These are phyloP conservation scores for Apotomis turbidana DNA, from an alignment of 2,888 invertebrate species.

Conservation along the genomic window DNA sequence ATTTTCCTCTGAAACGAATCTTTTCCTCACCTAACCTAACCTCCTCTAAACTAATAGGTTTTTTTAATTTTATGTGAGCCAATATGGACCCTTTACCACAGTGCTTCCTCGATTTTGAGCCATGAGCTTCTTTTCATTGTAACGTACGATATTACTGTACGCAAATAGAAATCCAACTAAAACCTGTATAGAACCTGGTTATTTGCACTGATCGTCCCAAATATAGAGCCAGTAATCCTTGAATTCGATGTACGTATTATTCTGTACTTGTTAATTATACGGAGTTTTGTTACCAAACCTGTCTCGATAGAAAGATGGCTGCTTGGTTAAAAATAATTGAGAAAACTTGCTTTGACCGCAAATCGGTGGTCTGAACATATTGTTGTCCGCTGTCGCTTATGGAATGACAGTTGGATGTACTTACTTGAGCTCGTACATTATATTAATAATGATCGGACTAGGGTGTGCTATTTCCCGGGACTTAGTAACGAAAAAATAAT, in stretches of 20 bases:
- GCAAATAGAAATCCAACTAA: not conserved
- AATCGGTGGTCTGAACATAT: slow-evolving; percentile 1
- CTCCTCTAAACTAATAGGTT: too few species aligned
- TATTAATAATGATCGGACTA: too few species aligned
- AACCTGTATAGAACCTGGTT: not conserved
- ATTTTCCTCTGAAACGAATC: too few species aligned
- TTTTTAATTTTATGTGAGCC: too few species aligned
- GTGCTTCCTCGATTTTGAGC: too few species aligned
- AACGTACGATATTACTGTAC: too few species aligned
- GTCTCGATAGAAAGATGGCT: slow-evolving; percentile 20
- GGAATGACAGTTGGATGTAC: not conserved
- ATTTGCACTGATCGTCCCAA: not conserved
- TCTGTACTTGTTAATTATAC: not conserved
- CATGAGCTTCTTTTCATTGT: too few species aligned
- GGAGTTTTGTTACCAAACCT: slow-evolving; percentile 7
- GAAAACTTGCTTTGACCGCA: slow-evolving; percentile 27
- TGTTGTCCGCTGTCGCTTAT: slow-evolving; percentile 7
- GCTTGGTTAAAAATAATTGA: slow-evolving; percentile 18
- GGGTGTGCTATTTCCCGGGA: too few species aligned
- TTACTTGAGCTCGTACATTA: too few species aligned
- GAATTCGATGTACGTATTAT: not conserved
- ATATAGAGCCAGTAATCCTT: slow-evolving; percentile 6
- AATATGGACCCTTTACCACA: too few species aligned
- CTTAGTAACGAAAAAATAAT: too few species aligned
- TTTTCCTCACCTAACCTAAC: too few species aligned